phyloP scores from a whole-genome alignment of 2,797 vertebrate species.

The Macroramphosus scolopax region DNA sequence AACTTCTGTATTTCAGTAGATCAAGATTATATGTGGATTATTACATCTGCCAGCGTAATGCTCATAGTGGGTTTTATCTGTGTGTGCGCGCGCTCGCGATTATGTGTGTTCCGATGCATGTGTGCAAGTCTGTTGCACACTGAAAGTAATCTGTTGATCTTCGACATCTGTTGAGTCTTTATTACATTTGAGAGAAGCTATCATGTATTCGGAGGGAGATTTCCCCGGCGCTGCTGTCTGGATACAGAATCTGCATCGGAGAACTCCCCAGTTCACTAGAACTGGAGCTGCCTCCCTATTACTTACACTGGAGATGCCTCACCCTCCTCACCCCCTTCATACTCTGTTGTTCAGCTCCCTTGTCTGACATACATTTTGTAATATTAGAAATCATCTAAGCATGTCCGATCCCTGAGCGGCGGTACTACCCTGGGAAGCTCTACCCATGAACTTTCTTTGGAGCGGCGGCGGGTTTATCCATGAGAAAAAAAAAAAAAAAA shows the following conservation, averaged over 20 bases:
- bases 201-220: conserved; percentile 22
- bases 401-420: not conserved
- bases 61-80: not conserved
- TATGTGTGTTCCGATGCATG: conserved; percentile 1
- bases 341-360: conserved; percentile 4
- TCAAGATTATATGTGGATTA: conserved; percentile 5
- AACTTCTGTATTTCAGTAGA: conserved; percentile 14
- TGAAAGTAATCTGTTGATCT: conserved; percentile 39
- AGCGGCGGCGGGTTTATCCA: conserved; percentile 38
- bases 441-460: conserved; percentile 37
- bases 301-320: conserved; percentile 7
- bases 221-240: conserved; percentile 6
- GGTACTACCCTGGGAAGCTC: conserved; percentile 28
- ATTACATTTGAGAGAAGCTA: conserved; percentile 38
- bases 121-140: conserved; percentile 3
- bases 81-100: not conserved
- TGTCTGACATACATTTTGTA: conserved; percentile 26
- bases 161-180: conserved; percentile 46
- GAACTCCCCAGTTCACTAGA: conserved; percentile 14
- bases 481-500: no score
- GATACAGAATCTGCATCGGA: conserved; percentile 2
- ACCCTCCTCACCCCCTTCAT: not conserved
- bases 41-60: not conserved
- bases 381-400: conserved; percentile 34
- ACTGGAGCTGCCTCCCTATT: conserved; percentile 7